A percentile compares a stretch with the other conserved stretches of the same genome.
These are phyloP conservation scores for Pantherophis vulpinus DNA, from an alignment of 2,797 vertebrate genomes.

Conservation along the genomic window DNA sequence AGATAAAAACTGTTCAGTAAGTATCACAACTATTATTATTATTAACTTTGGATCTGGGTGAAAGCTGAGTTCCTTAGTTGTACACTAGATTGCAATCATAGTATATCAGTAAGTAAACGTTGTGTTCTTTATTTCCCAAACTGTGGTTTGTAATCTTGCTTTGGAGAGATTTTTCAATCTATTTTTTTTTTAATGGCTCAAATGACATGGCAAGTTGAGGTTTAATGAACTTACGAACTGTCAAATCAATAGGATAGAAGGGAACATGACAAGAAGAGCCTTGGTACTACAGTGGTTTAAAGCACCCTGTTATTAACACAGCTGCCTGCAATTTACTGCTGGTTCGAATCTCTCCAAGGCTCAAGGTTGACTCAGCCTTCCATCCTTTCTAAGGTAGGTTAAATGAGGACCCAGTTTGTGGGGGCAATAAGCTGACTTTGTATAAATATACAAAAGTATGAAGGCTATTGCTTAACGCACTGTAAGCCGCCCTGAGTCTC, in stretches of 20 bases:
- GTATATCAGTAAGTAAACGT: not conserved
- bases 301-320: too few relatives aligned
- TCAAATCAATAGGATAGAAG: not conserved
- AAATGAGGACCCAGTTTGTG: too few relatives aligned
- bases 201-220: not conserved
- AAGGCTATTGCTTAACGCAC: too few relatives aligned
- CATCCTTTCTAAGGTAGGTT: too few relatives aligned
- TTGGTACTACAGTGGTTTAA: too few relatives aligned
- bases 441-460: too few relatives aligned
- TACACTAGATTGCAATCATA: not conserved
- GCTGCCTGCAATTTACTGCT: too few relatives aligned
- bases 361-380: too few relatives aligned
- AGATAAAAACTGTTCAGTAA: constrained; percentile 82
- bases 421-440: too few relatives aligned
- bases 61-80: constrained; percentile 25
- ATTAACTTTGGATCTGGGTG: not conserved
- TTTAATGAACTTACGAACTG: not conserved
- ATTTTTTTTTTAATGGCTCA: not conserved
- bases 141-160: not conserved
- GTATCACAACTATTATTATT: constrained; percentile 47
- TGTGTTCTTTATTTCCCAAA: not conserved
- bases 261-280: not conserved
- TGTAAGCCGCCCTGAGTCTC: too few relatives aligned
- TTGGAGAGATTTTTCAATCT: not conserved
- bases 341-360: too few relatives aligned